phyloP scores from a whole-genome alignment of 2,797 vertebrate species.

The Spea hammondii region DNA sequence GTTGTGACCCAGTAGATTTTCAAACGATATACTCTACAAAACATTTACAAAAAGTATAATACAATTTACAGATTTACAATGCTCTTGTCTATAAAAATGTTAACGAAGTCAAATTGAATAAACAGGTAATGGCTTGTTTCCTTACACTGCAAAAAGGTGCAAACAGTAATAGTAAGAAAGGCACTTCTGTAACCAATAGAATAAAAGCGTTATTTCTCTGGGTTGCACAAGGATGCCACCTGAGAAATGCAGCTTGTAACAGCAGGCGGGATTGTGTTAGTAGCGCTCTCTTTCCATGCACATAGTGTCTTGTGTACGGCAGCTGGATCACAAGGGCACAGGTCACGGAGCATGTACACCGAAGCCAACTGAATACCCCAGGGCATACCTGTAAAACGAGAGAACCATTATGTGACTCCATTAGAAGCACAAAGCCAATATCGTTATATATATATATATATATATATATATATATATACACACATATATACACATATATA shows the following conservation, averaged over 20 bases:
- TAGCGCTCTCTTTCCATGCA: constrained; percentile 73
- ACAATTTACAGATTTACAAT: constrained; percentile 44
- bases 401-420: background rate
- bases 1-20: background rate
- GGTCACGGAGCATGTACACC: constrained; percentile 82
- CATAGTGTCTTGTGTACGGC: constrained; percentile 75
- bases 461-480: too few relatives aligned
- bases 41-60: constrained; percentile 17
- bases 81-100: constrained; percentile 2
- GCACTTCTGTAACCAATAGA: constrained; percentile 48
- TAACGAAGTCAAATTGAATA: background rate
- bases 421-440: too few relatives aligned
- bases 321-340: constrained; percentile 84
- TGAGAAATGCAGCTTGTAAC: constrained; percentile 78
- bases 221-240: constrained; percentile 72
- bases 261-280: constrained; percentile 70
- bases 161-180: constrained; percentile 51
- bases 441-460: too few relatives aligned
- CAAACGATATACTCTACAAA: constrained; percentile 24
- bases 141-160: constrained; percentile 33
- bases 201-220: constrained; percentile 2
- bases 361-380: constrained; percentile 91
- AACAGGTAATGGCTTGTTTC: constrained; percentile 25
- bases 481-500: too few relatives aligned
- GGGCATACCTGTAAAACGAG: constrained; percentile 74